Evolutionary conservation across 1,140 invertebrate genomes (phyloP), one percentile per base, ranked within the genome.

Genomic region (Caenorhabditis briggsae): DNA sequence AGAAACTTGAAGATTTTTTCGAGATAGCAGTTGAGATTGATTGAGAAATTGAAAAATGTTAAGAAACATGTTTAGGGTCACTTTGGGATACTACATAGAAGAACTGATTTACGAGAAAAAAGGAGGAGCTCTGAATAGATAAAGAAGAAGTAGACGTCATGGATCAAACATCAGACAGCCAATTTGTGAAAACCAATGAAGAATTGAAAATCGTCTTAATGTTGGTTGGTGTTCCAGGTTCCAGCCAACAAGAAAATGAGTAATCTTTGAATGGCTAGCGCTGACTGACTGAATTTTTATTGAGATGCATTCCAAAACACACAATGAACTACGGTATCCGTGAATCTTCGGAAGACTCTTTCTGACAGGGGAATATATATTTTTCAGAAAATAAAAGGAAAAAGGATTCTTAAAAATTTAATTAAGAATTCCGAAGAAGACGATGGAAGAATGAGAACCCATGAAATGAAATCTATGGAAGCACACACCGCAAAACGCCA

Each of bases 21-120:
- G 41, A 70, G 64, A 70, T 70, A 70, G 64, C 64, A 70, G 41
- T 41, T 11, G 70, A 78, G 70, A 50, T 78, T 78, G 70, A 78
- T 78, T 78, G 70, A 78, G 46, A 50, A 78, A 78, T 25, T 50
- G 70, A 53, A 53, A 78, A 53, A 18, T 46, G 64, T 70, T 43
- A 70, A 70, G 64, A 43, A 64, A 33, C 16, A 58, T 58, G 56
- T 58, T 58, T 58, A 64, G 33, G 64, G 64, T 70, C 64, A 70
- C 64, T 43, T 43, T 70, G 64, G 64, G 64, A 46, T 46, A 70
- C 64, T 70, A 58, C 33, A 16, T 9, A 70, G 23, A n/a, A 25
- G 23, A 11, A 25, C 7, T 25, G 20, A 25, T 18, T 16, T 58
- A 58, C 14, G 23, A 25, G 23, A 25, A 25, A 25, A 25, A 20